A percentile compares a stretch with the other conserved stretches of the same genome.
These are phyloP conservation scores for Nyctereutes procyonoides DNA, from an alignment of 2,113 vertebrate species.

Conservation along the genomic window DNA sequence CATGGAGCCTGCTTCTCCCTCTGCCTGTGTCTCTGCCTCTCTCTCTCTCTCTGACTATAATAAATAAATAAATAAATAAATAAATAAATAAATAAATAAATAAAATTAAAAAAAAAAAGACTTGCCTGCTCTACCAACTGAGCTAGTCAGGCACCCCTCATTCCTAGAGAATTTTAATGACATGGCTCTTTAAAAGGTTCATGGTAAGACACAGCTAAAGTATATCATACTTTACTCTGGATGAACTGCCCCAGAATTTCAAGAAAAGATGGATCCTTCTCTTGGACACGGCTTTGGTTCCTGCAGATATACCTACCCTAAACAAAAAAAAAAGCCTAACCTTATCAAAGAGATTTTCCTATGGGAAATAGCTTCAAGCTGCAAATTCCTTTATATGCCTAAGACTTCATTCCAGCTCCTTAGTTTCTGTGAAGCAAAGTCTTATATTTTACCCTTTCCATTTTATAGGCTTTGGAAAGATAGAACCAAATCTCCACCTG, in stretches of 20 bases:
- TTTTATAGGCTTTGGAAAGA: constrained; percentile 56
- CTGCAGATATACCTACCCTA: neutral
- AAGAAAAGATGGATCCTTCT: neutral
- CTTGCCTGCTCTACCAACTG: neutral
- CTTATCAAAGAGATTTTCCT: neutral
- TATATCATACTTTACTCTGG: neutral
- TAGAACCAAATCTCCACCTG: constrained; percentile 54
- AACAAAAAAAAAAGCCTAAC: neutral
- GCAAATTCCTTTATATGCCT: neutral
- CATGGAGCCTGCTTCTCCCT: no score
- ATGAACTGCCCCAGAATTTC: neutral
- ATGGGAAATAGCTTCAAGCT: neutral
- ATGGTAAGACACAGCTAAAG: neutral
- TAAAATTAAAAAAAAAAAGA: neutral
- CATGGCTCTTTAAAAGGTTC: neutral
- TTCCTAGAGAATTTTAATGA: neutral
- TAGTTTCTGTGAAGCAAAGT: constrained; percentile 2
- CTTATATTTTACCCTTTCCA: constrained; percentile 19
- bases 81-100: no score
- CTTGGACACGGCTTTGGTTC: neutral
- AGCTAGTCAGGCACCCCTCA: neutral
- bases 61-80: no score
- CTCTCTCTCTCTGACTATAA: no score
- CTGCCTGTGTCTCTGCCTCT: no score
- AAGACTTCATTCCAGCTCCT: neutral